phyloP scores from a whole-genome alignment of 2,888 invertebrate genomes.

The Caenorhabditis sp. region DNA sequence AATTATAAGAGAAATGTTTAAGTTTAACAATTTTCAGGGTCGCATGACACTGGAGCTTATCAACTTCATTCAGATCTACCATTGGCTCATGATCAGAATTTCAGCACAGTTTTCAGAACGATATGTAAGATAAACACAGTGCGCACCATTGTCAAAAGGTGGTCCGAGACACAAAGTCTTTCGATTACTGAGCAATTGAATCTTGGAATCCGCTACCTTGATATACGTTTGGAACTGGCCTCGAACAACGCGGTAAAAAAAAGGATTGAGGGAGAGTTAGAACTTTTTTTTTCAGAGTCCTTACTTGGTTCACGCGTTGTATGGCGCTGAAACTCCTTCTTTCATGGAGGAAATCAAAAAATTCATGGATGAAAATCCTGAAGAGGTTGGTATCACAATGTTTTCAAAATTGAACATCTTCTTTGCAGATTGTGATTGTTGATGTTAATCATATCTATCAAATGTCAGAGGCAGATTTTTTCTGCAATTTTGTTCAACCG shows the following conservation, averaged over 20 bases:
- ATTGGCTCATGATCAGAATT: conserved; percentile 50
- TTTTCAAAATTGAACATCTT: no score
- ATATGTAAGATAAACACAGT: conserved; percentile 11
- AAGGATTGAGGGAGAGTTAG: not conserved
- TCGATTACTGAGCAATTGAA: conserved; percentile 40
- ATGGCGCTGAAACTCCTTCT: conserved; percentile 13
- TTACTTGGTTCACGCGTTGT: conserved; percentile 39
- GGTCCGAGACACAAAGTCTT: conserved; percentile 54
- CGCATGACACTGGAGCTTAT: conserved; percentile 55
- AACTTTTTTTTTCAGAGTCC: conserved; percentile 9
- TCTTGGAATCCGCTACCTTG: conserved; percentile 52
- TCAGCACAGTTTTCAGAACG: conserved; percentile 8
- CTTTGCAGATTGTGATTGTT: conserved; percentile 30
- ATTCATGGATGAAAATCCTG: conserved; percentile 29
- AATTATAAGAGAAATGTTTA: not conserved
- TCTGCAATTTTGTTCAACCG: not conserved
- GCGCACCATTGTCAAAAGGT: conserved; percentile 39
- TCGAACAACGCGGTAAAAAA: not conserved
- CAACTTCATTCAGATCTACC: conserved; percentile 35
- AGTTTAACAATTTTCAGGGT: conserved; percentile 23
- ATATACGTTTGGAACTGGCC: conserved; percentile 48
- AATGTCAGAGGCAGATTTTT: conserved; percentile 5
- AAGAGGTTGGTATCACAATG: no score
- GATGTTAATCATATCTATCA: conserved; percentile 45
- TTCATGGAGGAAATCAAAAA: conserved; percentile 13